A percentile compares a stretch with the other conserved stretches of the same genome.
Conservation (phyloP, 1,140 invertebrate species). For the Hydropsyche tenuis region DNA sequence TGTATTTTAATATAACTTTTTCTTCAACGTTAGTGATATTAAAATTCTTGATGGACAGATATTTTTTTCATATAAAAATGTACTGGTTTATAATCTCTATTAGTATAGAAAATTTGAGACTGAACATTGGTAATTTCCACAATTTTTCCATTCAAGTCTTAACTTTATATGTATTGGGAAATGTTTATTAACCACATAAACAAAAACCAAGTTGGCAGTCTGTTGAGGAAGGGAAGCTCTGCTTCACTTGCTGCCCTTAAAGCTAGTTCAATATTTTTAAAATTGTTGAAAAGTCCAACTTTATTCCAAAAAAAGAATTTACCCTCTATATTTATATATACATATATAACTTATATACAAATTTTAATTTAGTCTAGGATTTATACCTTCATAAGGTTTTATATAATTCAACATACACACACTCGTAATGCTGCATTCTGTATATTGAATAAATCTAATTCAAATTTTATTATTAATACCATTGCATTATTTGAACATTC, state of each 20-base stretch:
- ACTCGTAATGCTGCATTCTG: no score
- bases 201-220: background rate
- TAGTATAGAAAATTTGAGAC: constrained; percentile 49
- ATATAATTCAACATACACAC: no score
- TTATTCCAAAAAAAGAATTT: constrained; percentile 23
- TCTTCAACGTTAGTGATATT: constrained; percentile 47
- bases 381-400: background rate
- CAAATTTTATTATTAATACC: no score
- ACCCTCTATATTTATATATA: constrained; percentile 4
- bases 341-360: background rate
- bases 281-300: constrained; percentile 7
- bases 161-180: background rate
- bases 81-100: constrained; percentile 45
- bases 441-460: no score
- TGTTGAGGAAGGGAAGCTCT: constrained; percentile 2
- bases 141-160: background rate
- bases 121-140: constrained; percentile 45
- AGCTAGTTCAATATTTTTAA: constrained; percentile 2
- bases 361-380: background rate
- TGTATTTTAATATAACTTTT: constrained; percentile 30
- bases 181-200: background rate
- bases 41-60: constrained; percentile 35
- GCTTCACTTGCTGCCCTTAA: constrained; percentile 12
- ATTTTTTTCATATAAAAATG: constrained; percentile 38
- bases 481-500: no score